Evolutionary conservation across 1,140 invertebrate species (phyloP).

Genomic region (Pararge aegeria): DNA sequence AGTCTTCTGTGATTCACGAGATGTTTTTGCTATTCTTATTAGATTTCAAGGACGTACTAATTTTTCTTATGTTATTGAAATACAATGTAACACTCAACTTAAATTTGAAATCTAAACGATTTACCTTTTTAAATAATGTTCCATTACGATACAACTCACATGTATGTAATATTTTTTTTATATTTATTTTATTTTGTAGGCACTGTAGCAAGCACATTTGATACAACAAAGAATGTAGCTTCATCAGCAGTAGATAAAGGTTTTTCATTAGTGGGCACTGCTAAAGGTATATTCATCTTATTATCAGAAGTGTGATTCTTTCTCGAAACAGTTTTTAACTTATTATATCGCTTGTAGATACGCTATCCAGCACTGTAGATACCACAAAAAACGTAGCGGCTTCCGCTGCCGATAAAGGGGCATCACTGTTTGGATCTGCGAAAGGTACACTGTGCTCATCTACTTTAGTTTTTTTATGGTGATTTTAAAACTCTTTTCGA

Average conservation of each 20-base stretch:
- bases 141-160: neutral
- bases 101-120: too few relatives aligned
- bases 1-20: too few relatives aligned
- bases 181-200: conserved; percentile 36
- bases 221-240: conserved; percentile 40
- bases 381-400: conserved; percentile 53
- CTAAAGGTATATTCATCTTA: conserved; percentile 38
- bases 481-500: neutral
- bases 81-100: too few relatives aligned
- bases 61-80: too few relatives aligned
- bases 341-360: conserved; percentile 30
- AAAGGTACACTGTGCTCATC: conserved; percentile 13
- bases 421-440: conserved; percentile 18
- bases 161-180: conserved; percentile 14
- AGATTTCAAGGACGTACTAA: too few relatives aligned
- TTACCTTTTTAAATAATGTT: too few relatives aligned
- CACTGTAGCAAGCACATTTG: conserved; percentile 35
- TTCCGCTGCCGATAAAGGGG: conserved; percentile 47
- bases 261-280: conserved; percentile 30
- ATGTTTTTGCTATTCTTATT: too few relatives aligned
- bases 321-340: neutral
- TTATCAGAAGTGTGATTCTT: neutral
- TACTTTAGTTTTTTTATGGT: neutral
- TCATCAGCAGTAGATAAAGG: conserved; percentile 35
- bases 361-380: conserved; percentile 40